Evolutionary conservation across 2,113 vertebrate genomes (phyloP), one percentile per base, ranked within the genome.

Genomic region (Panurus biarmicus): DNA sequence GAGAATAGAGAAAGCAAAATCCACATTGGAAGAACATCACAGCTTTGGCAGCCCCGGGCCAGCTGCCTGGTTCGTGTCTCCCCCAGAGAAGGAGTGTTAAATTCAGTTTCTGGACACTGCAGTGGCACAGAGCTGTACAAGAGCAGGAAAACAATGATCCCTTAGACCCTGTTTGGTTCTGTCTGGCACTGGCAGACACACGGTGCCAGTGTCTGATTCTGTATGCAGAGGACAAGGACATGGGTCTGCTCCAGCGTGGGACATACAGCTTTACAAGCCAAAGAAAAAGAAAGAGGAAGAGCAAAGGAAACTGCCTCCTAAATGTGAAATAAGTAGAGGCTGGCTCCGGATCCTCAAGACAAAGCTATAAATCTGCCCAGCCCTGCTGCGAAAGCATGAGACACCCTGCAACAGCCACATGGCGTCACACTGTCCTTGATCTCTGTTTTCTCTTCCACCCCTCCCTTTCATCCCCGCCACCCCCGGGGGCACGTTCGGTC

Each of bases 331-430:
- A 53, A 62, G 53, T 16, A 22, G 38, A 65, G 31, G 35, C 66
- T 89, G 89, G 85, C 85, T 96, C 93, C 90, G 87, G 72, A 50
- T n/a, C 76, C 56, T 83, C 60, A 44, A 90, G 93, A 91, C 87
- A 93, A 73, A 90, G 71, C 79, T 22, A 74, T 90, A 95, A 94
- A 96, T 92, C 88, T 94, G 90, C 85, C 38, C 45, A 6, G 82
- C 87, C 82, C 78, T 40, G 85, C 91, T 85, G 96, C 0, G 6
- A 95, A 67, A 87, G 67, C 79, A 36, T 76, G 66, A 92, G 89
- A 87, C 72, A 53, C 78, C 76, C 91, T 64, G 94, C 48, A 53
- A 74, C 81, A 87, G 58, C 93, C 87, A 24, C 89, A 76, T 6
- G 72, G 89, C 70, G 28, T 87, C 93, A 85, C 62, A 10, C 72